Evolutionary conservation across 2,797 vertebrate species (phyloP), one percentile per base, ranked within the genome.

Genomic region (Chrosomus eos): DNA sequence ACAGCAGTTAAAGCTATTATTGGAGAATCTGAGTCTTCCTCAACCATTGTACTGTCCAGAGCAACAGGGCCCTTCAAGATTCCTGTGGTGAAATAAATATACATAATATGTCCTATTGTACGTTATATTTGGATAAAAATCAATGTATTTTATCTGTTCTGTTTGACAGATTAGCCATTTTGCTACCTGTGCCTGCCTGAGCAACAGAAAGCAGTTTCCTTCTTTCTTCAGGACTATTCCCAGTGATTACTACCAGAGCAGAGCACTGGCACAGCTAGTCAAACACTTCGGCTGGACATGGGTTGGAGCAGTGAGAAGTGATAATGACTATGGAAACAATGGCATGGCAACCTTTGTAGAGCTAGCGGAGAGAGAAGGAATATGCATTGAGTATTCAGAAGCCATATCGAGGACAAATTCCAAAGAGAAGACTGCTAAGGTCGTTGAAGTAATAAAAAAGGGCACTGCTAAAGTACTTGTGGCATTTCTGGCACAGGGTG

Each of bases 11-110:
- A 91, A 64, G 89, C 90, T 19, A 91, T 93, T 23, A 90, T 93
- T 43, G 92, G 92, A 81, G 89, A 91, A n/a, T 95, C 95, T 18
- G 94, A 94, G 83, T 96, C 95, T 13, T 95, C 95, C 11, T 92
- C 94, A 43, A 94, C 94, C 0, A 95, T 95, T 76, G 94, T 88
- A 19, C 92, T 95, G 89, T 89, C 94, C 23, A 94, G 90, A 80
- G 92, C 91, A 85, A 89, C 90, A 31, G 94, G 94, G 26, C 90
- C 92, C 79, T 93, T 93, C 73, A 88, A 87, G 53, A 91, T 93
- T 83, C 92, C 91, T 58, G 90, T 93, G 92, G 92, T 93, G 87
- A 89, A 64, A 55, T 80, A 62, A 5, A 51, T 51, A 23, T 13
- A 53, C 3, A 33, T 33, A 74, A 21, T 74, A 5, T 74, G 6